Evolutionary conservation across 2,888 invertebrate species (phyloP), one percentile per base, ranked within the genome.

Genomic region (Allygus modestus): DNA sequence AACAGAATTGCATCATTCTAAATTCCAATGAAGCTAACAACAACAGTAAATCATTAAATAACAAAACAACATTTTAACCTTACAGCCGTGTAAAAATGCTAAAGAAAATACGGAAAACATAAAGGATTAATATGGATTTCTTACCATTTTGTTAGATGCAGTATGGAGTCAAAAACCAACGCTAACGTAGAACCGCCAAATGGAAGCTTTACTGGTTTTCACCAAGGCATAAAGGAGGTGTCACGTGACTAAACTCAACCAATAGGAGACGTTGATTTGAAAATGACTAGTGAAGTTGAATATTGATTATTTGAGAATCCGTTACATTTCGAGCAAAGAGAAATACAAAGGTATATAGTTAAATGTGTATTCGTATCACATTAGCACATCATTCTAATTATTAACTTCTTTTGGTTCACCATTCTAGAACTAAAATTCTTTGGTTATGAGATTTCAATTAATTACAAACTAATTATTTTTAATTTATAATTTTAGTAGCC

Each of bases 1-100:
- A 54, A 89, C 90, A 91, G 91, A 91, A 86, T 90, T 73, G 73
- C 73, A 73, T 73, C 73, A 73, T 69, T 31, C 2, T n/a, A 69
- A 5, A 69, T 69, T 54, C 23, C 54, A 54, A 7, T 54, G 23
- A 4, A 23, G 20, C 1, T 23, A 51, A 54, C 54, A 23, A 54
- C 65, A n/a, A 5, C 20, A 58, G 46, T 58, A 11, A 20, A 58
- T 20, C 12, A 23, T 20, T 58, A 23, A 58, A 20, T 9, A 23
- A 9, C 23, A 58, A 58, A 20, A 12, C 23, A 0, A 58, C 4
- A 12, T 20, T 58, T 23, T 58, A 51, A 51, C 51, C 2, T 26
- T 20, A 58, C 20, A 58, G 2, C 7, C 5, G 12, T 23, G 26
- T 23, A 26, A 20, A 58, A 58, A 23, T 12, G 2, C 5, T 58